Conservation (phyloP, 2,113 vertebrate genomes). For the Rhinopomastus cyanomelas region DNA sequence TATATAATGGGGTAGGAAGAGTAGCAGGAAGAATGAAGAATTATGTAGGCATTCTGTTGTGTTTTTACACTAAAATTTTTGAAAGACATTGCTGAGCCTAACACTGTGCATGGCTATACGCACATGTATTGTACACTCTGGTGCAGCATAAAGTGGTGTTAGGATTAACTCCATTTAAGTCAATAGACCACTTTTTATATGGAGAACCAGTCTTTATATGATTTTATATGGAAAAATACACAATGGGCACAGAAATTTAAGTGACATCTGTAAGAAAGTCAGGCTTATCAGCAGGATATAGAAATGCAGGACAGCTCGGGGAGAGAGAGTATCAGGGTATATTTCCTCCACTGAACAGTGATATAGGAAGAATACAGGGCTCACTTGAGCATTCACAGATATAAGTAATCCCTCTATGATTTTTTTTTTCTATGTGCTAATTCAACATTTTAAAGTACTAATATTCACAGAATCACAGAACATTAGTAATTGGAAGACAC, state of each 20-base stretch:
- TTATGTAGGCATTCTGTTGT: neutral
- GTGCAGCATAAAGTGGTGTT: neutral
- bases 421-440: neutral
- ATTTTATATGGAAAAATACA: neutral
- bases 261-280: neutral
- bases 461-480: too few relatives aligned
- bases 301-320: neutral
- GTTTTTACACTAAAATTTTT: neutral
- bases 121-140: neutral
- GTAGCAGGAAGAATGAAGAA: neutral
- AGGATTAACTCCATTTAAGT: neutral
- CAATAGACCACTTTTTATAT: neutral
- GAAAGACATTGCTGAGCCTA: neutral
- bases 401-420: fast-evolving
- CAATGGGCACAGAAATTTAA: neutral
- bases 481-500: too few relatives aligned
- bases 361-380: neutral
- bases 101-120: neutral
- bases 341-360: neutral
- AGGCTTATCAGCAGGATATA: neutral
- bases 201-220: too few relatives aligned
- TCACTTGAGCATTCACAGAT: neutral
- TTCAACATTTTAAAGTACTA: neutral
- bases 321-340: fast-evolving
- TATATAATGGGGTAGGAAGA: neutral